Percentiles rank a stretch among this genome's conserved stretches.
Conservation (phyloP, 2,113 vertebrate species). For the Pygoscelis antarcticus region DNA sequence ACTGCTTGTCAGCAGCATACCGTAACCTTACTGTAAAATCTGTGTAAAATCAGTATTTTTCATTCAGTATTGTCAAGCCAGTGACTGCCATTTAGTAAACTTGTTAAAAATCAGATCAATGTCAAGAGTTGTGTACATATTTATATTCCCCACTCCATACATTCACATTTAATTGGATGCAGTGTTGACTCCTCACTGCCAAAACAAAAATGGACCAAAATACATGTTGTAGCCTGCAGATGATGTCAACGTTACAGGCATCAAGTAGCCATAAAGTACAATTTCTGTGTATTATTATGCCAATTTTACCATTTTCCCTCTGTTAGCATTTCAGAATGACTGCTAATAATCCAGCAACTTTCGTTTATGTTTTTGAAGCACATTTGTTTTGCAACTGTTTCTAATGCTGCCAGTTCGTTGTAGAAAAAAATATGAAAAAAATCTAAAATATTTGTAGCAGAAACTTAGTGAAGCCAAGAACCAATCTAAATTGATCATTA, state of each 20-base stretch:
- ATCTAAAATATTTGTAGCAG: constrained; percentile 32
- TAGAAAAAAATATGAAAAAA: constrained; percentile 5
- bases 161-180: constrained; percentile 17
- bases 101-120: constrained; percentile 72
- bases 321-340: background rate
- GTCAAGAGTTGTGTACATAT: constrained; percentile 73
- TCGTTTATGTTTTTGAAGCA: constrained; percentile 31
- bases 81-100: constrained; percentile 75
- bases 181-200: background rate
- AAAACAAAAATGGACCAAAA: background rate
- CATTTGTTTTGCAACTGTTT: constrained; percentile 56
- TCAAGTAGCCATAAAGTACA: background rate
- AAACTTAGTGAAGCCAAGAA: constrained; percentile 11
- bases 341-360: constrained; percentile 3
- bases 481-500: background rate
- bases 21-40: constrained; percentile 66
- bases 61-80: constrained; percentile 80
- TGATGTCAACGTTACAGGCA: background rate
- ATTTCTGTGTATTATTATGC: background rate
- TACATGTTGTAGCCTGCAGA: background rate
- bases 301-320: background rate
- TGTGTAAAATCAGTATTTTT: constrained; percentile 78
- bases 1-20: constrained; percentile 44
- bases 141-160: background rate
- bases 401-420: background rate